phyloP scores from a whole-genome alignment of 2,888 invertebrate genomes.

The Lasioglossum zephyrum region DNA sequence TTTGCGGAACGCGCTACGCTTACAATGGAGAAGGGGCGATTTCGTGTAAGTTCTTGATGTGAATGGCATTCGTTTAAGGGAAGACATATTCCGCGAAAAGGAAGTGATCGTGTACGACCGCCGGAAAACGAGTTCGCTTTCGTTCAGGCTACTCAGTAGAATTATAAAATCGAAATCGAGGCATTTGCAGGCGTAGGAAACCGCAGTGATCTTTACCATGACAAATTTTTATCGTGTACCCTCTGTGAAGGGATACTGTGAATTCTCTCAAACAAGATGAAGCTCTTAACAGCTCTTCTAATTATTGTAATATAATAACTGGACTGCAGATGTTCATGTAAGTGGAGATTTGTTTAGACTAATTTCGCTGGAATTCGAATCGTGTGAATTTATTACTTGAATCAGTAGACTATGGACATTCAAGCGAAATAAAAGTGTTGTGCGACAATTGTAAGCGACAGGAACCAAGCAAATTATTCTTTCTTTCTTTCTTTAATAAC shows the following conservation, averaged over 20 bases:
- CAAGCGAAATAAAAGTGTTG: not conserved
- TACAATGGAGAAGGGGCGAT: slow-evolving; percentile 16
- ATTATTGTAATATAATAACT: not conserved
- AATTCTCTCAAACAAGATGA: not conserved
- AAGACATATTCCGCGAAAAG: not conserved
- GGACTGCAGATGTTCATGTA: not conserved
- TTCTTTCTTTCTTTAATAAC: not conserved
- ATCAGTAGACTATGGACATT: not conserved
- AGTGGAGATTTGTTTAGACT: not conserved
- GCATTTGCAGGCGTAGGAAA: not conserved
- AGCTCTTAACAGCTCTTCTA: not conserved
- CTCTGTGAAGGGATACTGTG: not conserved
- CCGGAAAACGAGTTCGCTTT: slow-evolving; percentile 24
- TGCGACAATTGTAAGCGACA: not conserved
- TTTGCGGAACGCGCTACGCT: slow-evolving; percentile 25
- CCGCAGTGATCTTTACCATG: not conserved
- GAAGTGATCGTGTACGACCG: slow-evolving; percentile 8
- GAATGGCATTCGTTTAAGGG: slow-evolving; percentile 12
- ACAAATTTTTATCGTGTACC: slow-evolving; percentile 2
- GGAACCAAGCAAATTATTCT: not conserved
- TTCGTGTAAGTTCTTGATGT: slow-evolving; percentile 18
- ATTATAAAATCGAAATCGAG: not conserved
- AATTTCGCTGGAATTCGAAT: not conserved
- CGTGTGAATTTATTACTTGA: not conserved
- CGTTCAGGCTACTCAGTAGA: slow-evolving; percentile 5